Evolutionary conservation across 2,888 invertebrate species (phyloP).

Genomic region (Xestia xanthographa): DNA sequence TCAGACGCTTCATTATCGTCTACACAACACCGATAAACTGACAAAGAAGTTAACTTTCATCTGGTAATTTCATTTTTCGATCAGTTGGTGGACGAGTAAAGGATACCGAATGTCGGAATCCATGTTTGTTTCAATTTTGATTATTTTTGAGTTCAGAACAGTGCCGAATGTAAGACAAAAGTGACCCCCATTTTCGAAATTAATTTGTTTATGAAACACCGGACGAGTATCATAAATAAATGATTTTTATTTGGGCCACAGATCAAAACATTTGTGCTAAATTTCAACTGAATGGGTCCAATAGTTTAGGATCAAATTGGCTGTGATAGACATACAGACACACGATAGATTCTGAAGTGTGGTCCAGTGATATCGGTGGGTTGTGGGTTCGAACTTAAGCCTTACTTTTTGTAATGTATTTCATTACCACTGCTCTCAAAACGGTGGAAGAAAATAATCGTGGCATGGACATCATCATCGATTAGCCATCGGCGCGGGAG

Average conservation of each 20-base stretch:
- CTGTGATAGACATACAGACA: no score
- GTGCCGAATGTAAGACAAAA: background rate
- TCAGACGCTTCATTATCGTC: background rate
- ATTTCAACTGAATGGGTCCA: background rate
- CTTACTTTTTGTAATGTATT: no score
- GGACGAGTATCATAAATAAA: no score
- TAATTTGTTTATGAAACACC: background rate
- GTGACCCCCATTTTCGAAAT: background rate
- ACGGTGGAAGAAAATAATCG: no score
- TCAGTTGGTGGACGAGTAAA: background rate
- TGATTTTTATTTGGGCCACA: background rate
- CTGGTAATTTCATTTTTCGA: background rate
- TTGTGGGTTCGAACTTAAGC: no score
- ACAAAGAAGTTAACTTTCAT: background rate
- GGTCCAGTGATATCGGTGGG: no score
- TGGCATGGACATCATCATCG: no score
- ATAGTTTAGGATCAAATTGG: background rate
- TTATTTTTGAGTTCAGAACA: background rate
- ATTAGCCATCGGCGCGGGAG: no score
- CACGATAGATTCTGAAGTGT: no score
- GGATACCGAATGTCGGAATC: background rate
- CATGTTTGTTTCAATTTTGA: background rate
- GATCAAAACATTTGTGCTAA: no score
- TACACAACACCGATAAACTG: background rate
- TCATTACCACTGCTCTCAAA: no score